Evolutionary conservation across 2,888 invertebrate species (phyloP), one percentile per base, ranked within the genome.

Genomic region (Elegia similella): DNA sequence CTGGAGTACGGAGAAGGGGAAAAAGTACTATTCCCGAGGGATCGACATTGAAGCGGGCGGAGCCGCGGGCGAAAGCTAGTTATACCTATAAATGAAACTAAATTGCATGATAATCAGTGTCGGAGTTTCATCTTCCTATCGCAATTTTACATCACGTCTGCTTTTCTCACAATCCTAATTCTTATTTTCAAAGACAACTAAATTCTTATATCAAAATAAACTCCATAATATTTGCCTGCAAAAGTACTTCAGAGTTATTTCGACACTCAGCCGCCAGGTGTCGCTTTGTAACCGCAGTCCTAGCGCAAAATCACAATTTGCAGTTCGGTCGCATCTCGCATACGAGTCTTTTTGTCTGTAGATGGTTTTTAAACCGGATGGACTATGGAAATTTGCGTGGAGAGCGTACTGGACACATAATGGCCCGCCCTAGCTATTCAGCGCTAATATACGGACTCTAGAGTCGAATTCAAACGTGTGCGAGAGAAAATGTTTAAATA

Each of bases 341-440:
- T 6, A 7, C 52, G 13, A 15, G 29, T 42, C 10, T 53, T 53
- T 53, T 43, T 53, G 53, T 30, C 29, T 43, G 6, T 23, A n/a
- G 42, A 7, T 30, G 43, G 43, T 53, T 53, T 53, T 53, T 42
- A 52, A 43, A 23, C 15, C 43, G 15, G 42, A 43, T 53, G 12
- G 15, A 30, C 30, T 53, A 29, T 42, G 42, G 42, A 53, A 53
- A 53, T 53, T 42, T 23, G 29, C 42, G 17, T 42, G 42, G 6
- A 42, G 15, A 30, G 30, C 30, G 13, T 7, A 53, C 23, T 52
- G 29, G 17, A 8, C 12, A 23, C 16, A n/a, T 42, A 42, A 30
- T 15, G 29, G 15, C 16, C 30, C 30, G 29, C 6, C 8, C 8
- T 43, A 53, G 15, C 29, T 42, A 23, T 43, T 43, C 30, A 5